These are phyloP conservation scores for Microctenopoma steveboyesi DNA, from an alignment of 2,797 vertebrate genomes.

Conservation along the genomic window DNA sequence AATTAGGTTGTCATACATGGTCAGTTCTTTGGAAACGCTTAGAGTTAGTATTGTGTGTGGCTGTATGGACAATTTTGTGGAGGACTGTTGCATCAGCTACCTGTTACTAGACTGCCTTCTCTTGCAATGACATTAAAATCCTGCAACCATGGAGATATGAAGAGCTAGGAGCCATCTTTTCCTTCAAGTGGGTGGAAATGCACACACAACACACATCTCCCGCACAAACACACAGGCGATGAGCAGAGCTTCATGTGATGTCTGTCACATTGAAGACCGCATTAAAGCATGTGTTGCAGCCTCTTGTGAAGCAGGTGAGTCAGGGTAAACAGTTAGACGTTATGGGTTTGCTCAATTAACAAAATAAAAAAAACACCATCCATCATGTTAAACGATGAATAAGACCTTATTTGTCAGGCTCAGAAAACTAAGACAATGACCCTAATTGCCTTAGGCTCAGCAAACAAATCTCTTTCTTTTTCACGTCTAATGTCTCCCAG, in stretches of 20 bases:
- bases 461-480: conserved; percentile 49
- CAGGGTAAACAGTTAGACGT: conserved; percentile 17
- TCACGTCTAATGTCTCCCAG: conserved; percentile 45
- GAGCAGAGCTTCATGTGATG: conserved; percentile 58
- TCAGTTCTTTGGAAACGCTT: conserved; percentile 15
- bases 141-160: conserved; percentile 78
- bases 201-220: conserved; percentile 21
- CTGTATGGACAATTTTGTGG: conserved; percentile 28
- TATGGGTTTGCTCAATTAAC: conserved; percentile 23
- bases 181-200: conserved; percentile 65
- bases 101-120: conserved; percentile 66
- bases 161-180: conserved; percentile 68
- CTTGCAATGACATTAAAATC: conserved; percentile 61
- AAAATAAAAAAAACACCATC: conserved; percentile 27
- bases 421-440: conserved; percentile 38
- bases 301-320: conserved; percentile 49
- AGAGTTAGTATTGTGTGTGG: conserved; percentile 25
- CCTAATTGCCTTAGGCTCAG: conserved; percentile 41
- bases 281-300: conserved; percentile 48
- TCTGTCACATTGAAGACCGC: conserved; percentile 58
- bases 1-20: conserved; percentile 27
- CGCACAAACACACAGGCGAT: conserved; percentile 40
- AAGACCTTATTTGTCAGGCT: conserved; percentile 27
- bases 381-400: conserved; percentile 23
- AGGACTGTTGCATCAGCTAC: conserved; percentile 58